Evolutionary conservation across 2,888 invertebrate genomes (phyloP), one percentile per base, ranked within the genome.

Genomic region (Andrena camellia): DNA sequence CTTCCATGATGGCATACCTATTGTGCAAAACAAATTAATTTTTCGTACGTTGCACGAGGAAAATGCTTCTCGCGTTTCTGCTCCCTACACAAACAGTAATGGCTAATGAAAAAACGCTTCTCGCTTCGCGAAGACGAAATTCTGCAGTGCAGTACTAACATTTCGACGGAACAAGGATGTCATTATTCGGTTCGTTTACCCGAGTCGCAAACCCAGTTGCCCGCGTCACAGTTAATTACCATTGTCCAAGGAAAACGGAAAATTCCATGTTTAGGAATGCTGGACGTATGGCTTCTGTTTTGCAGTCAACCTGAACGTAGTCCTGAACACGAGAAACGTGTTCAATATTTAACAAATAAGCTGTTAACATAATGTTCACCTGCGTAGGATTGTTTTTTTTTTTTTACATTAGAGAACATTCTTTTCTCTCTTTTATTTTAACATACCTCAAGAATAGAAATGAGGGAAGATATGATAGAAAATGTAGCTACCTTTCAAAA

Each of bases 171-270:
- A 60, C 54, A 71, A 80, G 71, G 80, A 80, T 80, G 66, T 80
- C 81, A 80, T 80, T 71, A 80, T 52, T 42, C 71, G 63, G 81
- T 80, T 71, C 66, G 80, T 80, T 71, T 54, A 77, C 60, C 48
- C n/a, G 50, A 35, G 54, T 62, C 62, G 35, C 59, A 10, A 17
- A 50, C 26, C 54, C 81, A 67, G 80, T 80, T 79, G 20, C 57
- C 48, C 69, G 50, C 33, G 79, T 69, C 80, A 81, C 54, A 54
- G 81, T 67, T 71, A 72, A 81, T 81, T 72, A 81, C 60, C 59
- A 29, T 62, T 80, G 29, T n/a, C 42, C 52, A 23, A 6, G 42
- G 60, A 50, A 59, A 64, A 64, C 26, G 29, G 60, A 48, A 66
- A 71, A 54, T 71, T 33, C 42, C n/a, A 13, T n/a, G 13, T 20